A percentile compares a stretch with the other conserved stretches of the same genome.
phyloP scores from a whole-genome alignment of 1,140 invertebrate genomes.

The Eupeodes corollae region DNA sequence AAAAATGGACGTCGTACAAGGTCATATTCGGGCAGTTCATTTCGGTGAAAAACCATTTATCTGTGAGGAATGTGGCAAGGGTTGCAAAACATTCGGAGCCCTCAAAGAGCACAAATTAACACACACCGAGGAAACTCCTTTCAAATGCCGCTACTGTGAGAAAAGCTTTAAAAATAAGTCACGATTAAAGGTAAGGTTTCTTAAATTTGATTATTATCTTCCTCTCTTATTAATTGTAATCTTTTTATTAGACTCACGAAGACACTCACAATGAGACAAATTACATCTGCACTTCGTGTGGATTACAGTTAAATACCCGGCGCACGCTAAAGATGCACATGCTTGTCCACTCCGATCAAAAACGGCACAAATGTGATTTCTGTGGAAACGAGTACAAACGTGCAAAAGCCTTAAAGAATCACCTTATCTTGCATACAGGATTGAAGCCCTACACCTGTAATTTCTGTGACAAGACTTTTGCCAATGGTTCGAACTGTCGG shows the following conservation, averaged over 20 bases:
- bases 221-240: background rate
- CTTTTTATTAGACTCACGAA: conserved; percentile 17
- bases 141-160: conserved; percentile 37
- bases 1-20: conserved; percentile 24
- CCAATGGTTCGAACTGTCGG: conserved; percentile 41
- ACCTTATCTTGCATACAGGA: conserved; percentile 39
- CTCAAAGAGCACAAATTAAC: conserved; percentile 40
- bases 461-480: conserved; percentile 40
- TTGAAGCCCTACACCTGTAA: conserved; percentile 39
- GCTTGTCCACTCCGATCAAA: conserved; percentile 37
- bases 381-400: conserved; percentile 33
- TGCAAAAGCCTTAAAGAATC: conserved; percentile 36
- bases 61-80: conserved; percentile 39
- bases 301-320: conserved; percentile 37
- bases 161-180: conserved; percentile 36
- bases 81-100: conserved; percentile 37
- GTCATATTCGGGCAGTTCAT: conserved; percentile 39
- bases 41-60: conserved; percentile 37
- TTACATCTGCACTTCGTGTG: conserved; percentile 38
- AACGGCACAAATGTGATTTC: conserved; percentile 37
- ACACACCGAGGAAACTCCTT: conserved; percentile 40
- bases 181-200: conserved; percentile 22
- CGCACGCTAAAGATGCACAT: conserved; percentile 40
- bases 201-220: background rate
- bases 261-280: conserved; percentile 37